Evolutionary conservation across 2,888 invertebrate genomes (phyloP).

Genomic region (Macrophya annulata): DNA sequence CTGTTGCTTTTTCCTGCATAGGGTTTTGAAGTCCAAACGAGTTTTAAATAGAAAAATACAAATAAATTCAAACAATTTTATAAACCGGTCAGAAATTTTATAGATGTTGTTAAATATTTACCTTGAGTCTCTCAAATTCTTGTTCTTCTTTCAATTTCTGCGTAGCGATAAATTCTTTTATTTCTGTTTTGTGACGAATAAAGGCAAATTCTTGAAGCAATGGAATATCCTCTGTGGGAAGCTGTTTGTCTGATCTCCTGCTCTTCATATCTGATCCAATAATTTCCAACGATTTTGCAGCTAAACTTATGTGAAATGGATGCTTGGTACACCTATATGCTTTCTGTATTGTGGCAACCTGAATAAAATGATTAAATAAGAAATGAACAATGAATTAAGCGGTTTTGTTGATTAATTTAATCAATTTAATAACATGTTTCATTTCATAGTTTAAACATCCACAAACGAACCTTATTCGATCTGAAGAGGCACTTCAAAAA

Average conservation of each 20-base stretch:
- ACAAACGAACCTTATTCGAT: constrained; percentile 58
- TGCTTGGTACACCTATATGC: constrained; percentile 15
- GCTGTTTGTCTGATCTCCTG: constrained; percentile 60
- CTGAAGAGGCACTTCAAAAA: constrained; percentile 67
- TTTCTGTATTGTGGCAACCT: constrained; percentile 38
- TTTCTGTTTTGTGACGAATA: constrained; percentile 71
- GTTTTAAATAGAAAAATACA: constrained; percentile 54
- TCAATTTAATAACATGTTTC: constrained; percentile 60
- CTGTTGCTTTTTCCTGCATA: neutral
- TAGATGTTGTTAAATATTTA: constrained; percentile 55
- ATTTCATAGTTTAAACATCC: constrained; percentile 60
- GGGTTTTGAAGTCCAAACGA: neutral
- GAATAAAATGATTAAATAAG: neutral
- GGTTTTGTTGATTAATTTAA: constrained; percentile 59
- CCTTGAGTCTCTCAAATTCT: constrained; percentile 74
- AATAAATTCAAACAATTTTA: constrained; percentile 64
- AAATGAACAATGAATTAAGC: constrained; percentile 52
- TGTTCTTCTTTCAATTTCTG: constrained; percentile 71
- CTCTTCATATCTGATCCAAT: constrained; percentile 64
- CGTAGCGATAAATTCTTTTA: constrained; percentile 70
- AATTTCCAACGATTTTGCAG: constrained; percentile 64
- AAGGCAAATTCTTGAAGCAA: constrained; percentile 75
- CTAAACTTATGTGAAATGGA: constrained; percentile 66
- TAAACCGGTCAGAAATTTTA: neutral
- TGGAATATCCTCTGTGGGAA: constrained; percentile 68